Conservation (phyloP, 2,888 invertebrate genomes). For the Bugulina stolonifera region DNA sequence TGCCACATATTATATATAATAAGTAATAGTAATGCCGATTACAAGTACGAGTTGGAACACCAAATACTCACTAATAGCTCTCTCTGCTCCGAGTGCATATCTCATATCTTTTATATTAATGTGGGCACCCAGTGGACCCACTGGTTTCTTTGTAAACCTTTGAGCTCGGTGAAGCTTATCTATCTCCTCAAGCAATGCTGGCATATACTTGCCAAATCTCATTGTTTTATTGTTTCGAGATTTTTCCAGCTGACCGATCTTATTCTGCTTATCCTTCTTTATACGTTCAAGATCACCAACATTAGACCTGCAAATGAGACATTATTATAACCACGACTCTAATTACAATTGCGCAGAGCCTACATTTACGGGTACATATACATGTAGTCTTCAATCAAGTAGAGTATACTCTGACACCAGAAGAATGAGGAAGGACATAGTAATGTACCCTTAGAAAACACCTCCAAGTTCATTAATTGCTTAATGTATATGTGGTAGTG, state of each 20-base stretch:
- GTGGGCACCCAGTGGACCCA: slow-evolving; percentile 11
- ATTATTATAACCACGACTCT: too few relatives aligned
- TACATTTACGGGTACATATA: too few relatives aligned
- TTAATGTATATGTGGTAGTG: too few relatives aligned
- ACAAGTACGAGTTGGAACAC: too few relatives aligned
- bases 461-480: too few relatives aligned
- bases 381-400: too few relatives aligned
- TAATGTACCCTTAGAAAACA: too few relatives aligned
- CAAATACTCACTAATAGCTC: background rate
- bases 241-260: slow-evolving; percentile 9
- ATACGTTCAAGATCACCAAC: background rate
- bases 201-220: slow-evolving; percentile 15
- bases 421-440: too few relatives aligned
- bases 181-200: slow-evolving; percentile 3
- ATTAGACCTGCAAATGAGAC: background rate
- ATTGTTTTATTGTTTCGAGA: background rate
- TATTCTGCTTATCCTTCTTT: background rate
- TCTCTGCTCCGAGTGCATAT: slow-evolving; percentile 18
- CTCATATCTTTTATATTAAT: slow-evolving; percentile 18
- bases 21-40: too few relatives aligned
- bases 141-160: slow-evolving; percentile 11
- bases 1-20: too few relatives aligned
- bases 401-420: too few relatives aligned
- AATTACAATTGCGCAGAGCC: too few relatives aligned
- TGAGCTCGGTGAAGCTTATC: background rate